Evolutionary conservation across 2,113 vertebrate species (phyloP).

Genomic region (Oncorhynchus keta): DNA sequence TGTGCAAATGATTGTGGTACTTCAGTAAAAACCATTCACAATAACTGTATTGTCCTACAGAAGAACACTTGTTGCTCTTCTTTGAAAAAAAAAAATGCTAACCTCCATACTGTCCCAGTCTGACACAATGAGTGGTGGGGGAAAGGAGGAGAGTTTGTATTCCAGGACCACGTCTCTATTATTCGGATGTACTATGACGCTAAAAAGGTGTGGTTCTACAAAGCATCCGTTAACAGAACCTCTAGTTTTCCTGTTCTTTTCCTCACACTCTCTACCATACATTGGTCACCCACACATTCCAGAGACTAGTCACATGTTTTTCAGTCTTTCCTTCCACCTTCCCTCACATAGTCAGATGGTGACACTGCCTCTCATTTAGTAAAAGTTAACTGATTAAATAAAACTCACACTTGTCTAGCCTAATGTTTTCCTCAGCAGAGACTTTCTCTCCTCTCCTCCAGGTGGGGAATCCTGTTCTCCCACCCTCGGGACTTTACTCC

Average conservation of each 20-base stretch:
- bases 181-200: neutral
- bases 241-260: neutral
- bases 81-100: neutral
- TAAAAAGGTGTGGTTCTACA: neutral
- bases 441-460: conserved; percentile 40
- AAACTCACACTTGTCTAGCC: too few species aligned
- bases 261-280: neutral
- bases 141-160: neutral
- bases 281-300: neutral
- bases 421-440: conserved; percentile 13
- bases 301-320: neutral
- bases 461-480: conserved; percentile 96
- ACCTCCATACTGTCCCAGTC: too few species aligned
- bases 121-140: neutral
- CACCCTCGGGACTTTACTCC: conserved; percentile 95
- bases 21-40: too few species aligned
- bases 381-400: neutral
- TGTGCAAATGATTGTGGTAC: too few species aligned
- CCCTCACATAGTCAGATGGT: conserved; percentile 27
- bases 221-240: neutral
- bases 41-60: neutral
- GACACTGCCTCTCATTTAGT: neutral
- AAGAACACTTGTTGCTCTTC: neutral
- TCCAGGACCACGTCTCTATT: neutral
- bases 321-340: neutral